Base-by-base conservation (phyloP, 2,113 vertebrate genomes). In the Cyprinodon variegatus region DNA sequence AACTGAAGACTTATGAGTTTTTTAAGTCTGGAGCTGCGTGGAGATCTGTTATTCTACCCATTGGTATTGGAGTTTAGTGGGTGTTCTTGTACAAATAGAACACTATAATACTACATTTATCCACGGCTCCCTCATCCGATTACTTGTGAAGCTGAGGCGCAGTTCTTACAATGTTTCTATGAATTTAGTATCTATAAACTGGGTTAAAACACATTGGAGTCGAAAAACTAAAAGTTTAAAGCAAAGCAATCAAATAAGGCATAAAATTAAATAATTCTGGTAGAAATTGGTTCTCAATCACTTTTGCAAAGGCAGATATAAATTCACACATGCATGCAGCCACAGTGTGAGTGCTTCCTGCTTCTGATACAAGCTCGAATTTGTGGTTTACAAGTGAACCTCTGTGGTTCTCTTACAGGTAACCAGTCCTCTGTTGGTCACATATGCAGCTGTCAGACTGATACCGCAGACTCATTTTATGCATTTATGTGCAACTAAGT, bases 381-480 rank as follows among this genome's bases (percentile, higher is more conserved):
- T 82, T 85, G 78, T 9, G 84, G 83, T 74, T 82, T 84, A 29
- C 71, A 68, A 74, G 71, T 64, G 39, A 83, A 78, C 79, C 81
- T 60, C 62, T 83, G 78, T 83, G 84, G 80, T 90, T 60, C 1
- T 79, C 72, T 72, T 79, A 79, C 80, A 78, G 79, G 86, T 83
- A 83, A 65, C 70, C 22, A 3, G 43, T 41, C 74, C 29, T 70
- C 40, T 41, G 39, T 36, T 84, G 64, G 74, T 67, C 65, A 64
- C 64, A 81, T n/a, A 61, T 69, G 40, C 71, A 41, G 65, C 62
- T 78, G 65, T 70, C 53, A 75, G 68, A 13, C 46, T 62, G 9
- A 1, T 45, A 61, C 65, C 59, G 40, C 74, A 78, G 36, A 67
- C 71, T 66, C 65, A 64, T 41, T 14, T 38, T 20, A 3, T 53